phyloP scores from a whole-genome alignment of 1,140 invertebrate species.

The Dinoponera quadriceps region DNA sequence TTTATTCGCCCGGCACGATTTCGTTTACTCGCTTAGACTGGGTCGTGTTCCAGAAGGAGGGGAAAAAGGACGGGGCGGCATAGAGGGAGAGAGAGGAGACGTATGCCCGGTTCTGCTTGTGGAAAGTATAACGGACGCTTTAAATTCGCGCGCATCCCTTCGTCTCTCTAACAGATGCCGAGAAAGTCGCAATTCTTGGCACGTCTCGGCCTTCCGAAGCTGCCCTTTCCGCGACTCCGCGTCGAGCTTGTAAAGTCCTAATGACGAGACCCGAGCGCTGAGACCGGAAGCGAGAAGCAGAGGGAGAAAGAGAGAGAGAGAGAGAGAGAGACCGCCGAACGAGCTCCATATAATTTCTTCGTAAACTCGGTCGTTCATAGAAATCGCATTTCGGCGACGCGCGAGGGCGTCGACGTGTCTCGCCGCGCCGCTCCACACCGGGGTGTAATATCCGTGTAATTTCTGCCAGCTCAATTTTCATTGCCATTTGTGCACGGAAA shows the following conservation, averaged over 20 bases:
- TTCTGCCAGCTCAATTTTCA: conserved; percentile 63
- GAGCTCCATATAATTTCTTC: conserved; percentile 57
- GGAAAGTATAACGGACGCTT: conserved; percentile 67
- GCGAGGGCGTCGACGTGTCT: conserved; percentile 1
- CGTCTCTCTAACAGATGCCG: conserved; percentile 30
- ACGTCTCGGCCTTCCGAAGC: conserved; percentile 58
- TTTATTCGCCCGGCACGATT: conserved; percentile 55
- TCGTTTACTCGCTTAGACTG: conserved; percentile 51
- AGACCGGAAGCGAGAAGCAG: background rate
- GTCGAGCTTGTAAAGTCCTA: conserved; percentile 76
- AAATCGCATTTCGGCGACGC: conserved; percentile 56
- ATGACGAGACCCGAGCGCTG: conserved; percentile 70
- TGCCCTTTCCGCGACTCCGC: conserved; percentile 60
- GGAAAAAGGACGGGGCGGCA: background rate
- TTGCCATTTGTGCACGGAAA: conserved; percentile 57
- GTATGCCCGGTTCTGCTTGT: background rate
- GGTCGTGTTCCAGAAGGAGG: background rate
- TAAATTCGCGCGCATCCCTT: conserved; percentile 61
- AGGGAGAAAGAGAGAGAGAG: conserved; percentile 9
- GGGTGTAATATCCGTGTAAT: conserved; percentile 59
- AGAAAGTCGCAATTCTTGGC: conserved; percentile 64
- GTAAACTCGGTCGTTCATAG: conserved; percentile 38
- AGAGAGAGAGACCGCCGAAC: conserved; percentile 8
- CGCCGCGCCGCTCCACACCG: background rate
- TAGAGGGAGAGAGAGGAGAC: background rate